phyloP scores from a whole-genome alignment of 2,888 invertebrate genomes.

The Ametastegia equiseti region DNA sequence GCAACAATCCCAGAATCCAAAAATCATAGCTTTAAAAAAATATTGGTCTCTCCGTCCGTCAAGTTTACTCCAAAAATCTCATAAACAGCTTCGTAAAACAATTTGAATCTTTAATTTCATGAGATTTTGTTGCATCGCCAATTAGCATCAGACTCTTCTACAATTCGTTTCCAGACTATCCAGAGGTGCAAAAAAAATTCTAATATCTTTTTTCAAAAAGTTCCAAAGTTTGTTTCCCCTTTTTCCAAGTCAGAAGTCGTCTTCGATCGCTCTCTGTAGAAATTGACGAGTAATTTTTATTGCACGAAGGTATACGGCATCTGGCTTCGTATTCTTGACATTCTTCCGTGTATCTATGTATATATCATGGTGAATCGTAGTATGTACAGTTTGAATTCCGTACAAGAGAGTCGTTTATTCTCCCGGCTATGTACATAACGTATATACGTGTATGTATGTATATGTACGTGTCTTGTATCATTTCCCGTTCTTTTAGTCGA shows the following conservation, averaged over 20 bases:
- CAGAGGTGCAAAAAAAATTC: too few species aligned
- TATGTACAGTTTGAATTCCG: not conserved
- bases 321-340: not conserved
- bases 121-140: too few species aligned
- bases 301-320: not conserved
- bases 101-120: too few species aligned
- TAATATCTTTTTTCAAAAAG: not conserved
- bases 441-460: not conserved
- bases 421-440: not conserved
- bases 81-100: too few species aligned
- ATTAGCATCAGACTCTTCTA: too few species aligned
- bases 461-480: not conserved
- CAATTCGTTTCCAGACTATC: too few species aligned
- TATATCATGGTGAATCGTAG: too few species aligned
- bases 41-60: too few species aligned
- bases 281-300: not conserved
- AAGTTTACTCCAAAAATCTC: too few species aligned
- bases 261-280: not conserved
- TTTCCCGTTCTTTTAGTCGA: constrained; percentile 6
- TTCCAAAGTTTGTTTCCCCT: not conserved
- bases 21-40: too few species aligned
- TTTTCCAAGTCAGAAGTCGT: not conserved
- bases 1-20: too few species aligned
- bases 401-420: not conserved
- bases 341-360: not conserved